These are phyloP conservation scores for Lithobates pipiens DNA, from an alignment of 2,797 vertebrate species.

Conservation along the genomic window DNA sequence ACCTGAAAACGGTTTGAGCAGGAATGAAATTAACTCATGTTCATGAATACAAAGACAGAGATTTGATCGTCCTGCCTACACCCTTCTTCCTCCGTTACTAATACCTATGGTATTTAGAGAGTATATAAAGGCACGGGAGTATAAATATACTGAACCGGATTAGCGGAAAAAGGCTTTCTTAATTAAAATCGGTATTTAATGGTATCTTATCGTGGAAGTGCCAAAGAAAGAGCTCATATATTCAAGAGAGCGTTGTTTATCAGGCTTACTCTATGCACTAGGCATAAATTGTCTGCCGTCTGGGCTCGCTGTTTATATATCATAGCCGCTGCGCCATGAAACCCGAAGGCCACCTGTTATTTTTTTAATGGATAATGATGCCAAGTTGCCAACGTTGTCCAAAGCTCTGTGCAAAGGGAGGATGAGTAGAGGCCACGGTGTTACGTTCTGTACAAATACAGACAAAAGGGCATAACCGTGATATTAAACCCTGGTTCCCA, in stretches of 20 bases:
- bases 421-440: too few species aligned
- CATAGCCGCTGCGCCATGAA: too few species aligned
- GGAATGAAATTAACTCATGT: slow-evolving; percentile 42
- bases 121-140: slow-evolving; percentile 11
- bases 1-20: slow-evolving; percentile 30
- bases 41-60: slow-evolving; percentile 44
- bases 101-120: slow-evolving; percentile 36
- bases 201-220: neutral
- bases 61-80: slow-evolving; percentile 31
- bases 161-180: slow-evolving; percentile 16
- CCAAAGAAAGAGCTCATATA: neutral
- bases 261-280: neutral
- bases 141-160: slow-evolving; percentile 26
- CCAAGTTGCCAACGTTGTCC: too few species aligned
- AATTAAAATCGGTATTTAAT: slow-evolving; percentile 21
- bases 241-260: neutral
- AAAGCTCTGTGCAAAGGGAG: too few species aligned
- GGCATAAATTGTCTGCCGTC: neutral
- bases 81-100: slow-evolving; percentile 18
- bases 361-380: too few species aligned
- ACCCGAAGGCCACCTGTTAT: too few species aligned
- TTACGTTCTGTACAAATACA: too few species aligned
- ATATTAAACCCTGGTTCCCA: too few species aligned
- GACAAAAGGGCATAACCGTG: too few species aligned
- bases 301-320: neutral